Percentiles rank a stretch among this genome's conserved stretches.
These are phyloP conservation scores for Brachypteracias leptosomus DNA, from an alignment of 2,113 vertebrate species.

Conservation along the genomic window DNA sequence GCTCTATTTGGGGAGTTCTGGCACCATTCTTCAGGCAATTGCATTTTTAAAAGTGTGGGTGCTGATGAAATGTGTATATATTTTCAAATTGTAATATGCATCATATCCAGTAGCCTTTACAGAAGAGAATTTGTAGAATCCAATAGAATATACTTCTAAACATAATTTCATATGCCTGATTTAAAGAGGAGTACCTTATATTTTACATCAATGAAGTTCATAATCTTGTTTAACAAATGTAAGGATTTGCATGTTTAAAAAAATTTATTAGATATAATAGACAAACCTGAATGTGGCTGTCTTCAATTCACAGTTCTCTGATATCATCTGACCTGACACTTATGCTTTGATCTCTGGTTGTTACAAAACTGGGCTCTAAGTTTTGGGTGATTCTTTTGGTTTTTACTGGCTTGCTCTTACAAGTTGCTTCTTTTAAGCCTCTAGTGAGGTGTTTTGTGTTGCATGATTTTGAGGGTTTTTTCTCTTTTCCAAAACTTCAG, in stretches of 20 bases:
- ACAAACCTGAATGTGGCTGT: not conserved
- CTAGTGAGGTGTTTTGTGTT: not conserved
- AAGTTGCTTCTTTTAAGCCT: not conserved
- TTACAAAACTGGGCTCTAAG: not conserved
- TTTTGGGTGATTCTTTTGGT: not conserved
- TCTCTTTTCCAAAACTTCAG: not conserved
- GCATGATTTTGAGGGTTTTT: not conserved
- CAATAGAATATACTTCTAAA: not conserved
- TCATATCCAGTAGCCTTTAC: not conserved
- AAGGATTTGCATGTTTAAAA: not conserved
- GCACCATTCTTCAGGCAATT: not conserved
- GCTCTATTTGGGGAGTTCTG: not conserved
- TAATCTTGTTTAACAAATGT: not conserved
- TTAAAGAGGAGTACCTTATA: not conserved
- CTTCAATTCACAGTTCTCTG: not conserved
- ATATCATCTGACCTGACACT: not conserved
- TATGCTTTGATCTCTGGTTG: not conserved
- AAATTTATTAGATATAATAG: not conserved
- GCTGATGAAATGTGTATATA: not conserved
- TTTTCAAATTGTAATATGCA: not conserved
- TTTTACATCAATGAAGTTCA: not conserved
- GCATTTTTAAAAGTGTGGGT: not conserved
- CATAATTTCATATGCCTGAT: not conserved
- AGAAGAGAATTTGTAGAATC: not conserved
- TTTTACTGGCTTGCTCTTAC: not conserved